Base-by-base conservation (phyloP, 1,140 invertebrate species). In the Pinna nobilis region DNA sequence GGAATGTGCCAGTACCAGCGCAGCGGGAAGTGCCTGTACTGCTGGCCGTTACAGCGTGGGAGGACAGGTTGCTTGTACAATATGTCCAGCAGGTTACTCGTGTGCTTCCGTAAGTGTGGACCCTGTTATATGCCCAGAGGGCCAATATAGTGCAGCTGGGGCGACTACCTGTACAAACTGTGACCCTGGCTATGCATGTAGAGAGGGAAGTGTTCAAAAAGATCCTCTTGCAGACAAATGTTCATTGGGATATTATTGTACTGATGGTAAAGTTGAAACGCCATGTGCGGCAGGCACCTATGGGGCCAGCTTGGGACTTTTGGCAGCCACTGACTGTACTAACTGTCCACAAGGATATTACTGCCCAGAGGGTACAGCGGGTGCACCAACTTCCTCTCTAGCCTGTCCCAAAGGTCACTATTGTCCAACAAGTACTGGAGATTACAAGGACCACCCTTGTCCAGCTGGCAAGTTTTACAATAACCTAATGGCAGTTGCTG, bases 221-320 rank as follows among this genome's bases (percentile, higher is more conserved):
- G 61, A 80, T 53, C 82, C 87, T 50, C 68, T 81, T 11, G 49
- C 66, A 32, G 80, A 68, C 11, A 60, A 73, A 28, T 88, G 87
- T 77, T 70, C 76, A 25, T 63, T 83, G 15, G 87, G 87, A 18
- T 87, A 84, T 69, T 86, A 81, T 68, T 88, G 87, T 74, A n/a
- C 51, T 11, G 77, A 80, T 71, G 86, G 84, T 5, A 75, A 79
- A 49, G 28, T 70, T n/a, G 82, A 78, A 51, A 82, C 79, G 18
- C 76, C 74, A 1, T 86, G 86, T 72, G 65, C 78, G 37, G 71
- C 49, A 33, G 87, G 85, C 7, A 87, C 39, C 9, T 88, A 87
- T 76, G 87, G 87, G 51, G 76, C 75, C 63, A 69, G 44, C 23
- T 32, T 39, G 23, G 87, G 87, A 15, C 74, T 79, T 11, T 67